phyloP scores from a whole-genome alignment of 2,888 invertebrate genomes.

The Cyclophora punctaria region DNA sequence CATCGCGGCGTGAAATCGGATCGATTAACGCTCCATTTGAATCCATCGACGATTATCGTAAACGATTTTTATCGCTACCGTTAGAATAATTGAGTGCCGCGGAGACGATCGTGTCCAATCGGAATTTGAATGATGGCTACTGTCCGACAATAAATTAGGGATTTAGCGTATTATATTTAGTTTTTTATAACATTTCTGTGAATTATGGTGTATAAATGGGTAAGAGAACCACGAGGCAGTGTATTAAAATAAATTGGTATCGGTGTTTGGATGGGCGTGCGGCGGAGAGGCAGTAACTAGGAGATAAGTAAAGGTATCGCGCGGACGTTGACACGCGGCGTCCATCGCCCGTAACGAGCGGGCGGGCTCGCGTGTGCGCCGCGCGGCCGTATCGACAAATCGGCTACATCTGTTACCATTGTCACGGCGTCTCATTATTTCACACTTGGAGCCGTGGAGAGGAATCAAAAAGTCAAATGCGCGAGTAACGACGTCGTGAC shows the following conservation, averaged over 20 bases:
- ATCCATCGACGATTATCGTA: conserved; percentile 41
- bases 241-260: conserved; percentile 21
- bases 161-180: conserved; percentile 26
- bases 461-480: conserved; percentile 26
- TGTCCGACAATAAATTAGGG: conserved; percentile 31
- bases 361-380: conserved; percentile 18
- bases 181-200: conserved; percentile 18
- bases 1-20: conserved; percentile 58
- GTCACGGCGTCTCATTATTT: conserved; percentile 34
- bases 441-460: conserved; percentile 14
- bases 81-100: conserved; percentile 27
- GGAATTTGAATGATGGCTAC: conserved; percentile 49
- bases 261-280: conserved; percentile 16
- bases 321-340: conserved; percentile 15
- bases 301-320: conserved; percentile 9
- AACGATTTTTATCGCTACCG: conserved; percentile 39
- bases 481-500: conserved; percentile 29
- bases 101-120: conserved; percentile 48
- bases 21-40: conserved; percentile 49
- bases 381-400: conserved; percentile 21
- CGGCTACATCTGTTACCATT: conserved; percentile 22
- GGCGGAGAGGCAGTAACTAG: conserved; percentile 10
- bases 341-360: conserved; percentile 12
- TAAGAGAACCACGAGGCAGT: conserved; percentile 4
- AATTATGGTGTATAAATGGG: conserved; percentile 16